These are phyloP conservation scores for Bucco capensis DNA, from an alignment of 2,113 vertebrate species.

Conservation along the genomic window DNA sequence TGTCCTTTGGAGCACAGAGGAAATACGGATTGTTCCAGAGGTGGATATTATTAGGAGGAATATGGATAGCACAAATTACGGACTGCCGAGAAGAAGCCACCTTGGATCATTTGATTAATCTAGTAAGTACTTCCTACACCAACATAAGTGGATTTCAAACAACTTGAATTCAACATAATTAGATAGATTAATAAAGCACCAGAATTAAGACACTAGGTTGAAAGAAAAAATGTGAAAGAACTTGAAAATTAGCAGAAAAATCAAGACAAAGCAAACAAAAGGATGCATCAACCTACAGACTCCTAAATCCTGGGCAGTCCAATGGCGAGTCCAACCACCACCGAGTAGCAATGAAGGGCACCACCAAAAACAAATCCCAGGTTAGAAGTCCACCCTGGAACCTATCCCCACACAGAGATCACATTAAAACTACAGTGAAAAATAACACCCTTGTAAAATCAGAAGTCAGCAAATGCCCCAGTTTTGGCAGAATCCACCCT, in stretches of 20 bases:
- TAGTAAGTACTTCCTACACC: slow-evolving; percentile 28
- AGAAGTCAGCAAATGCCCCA: neutral
- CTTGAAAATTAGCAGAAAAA: neutral
- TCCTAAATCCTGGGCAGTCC: neutral
- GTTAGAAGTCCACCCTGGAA: neutral
- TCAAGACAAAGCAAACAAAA: neutral
- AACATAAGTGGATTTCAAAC: slow-evolving; percentile 52
- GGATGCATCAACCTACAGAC: neutral
- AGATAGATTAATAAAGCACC: slow-evolving; percentile 20
- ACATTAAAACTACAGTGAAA: neutral
- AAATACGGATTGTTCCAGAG: neutral
- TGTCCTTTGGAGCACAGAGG: neutral
- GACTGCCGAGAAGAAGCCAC: slow-evolving; percentile 27
- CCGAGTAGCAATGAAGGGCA: fast-evolving
- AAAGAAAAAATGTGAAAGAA: slow-evolving; percentile 14
- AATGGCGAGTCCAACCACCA: fast-evolving
- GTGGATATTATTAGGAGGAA: neutral
- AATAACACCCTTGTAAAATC: neutral
- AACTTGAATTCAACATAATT: slow-evolving; percentile 30
- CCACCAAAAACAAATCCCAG: neutral
- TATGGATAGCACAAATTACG: slow-evolving; percentile 19
- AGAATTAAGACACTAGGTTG: slow-evolving; percentile 12
- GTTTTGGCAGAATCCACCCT: neutral
- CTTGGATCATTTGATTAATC: slow-evolving; percentile 30
- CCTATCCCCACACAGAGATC: neutral